These are phyloP conservation scores for Stenichneumon culpator DNA, from an alignment of 2,888 invertebrate genomes.

Conservation along the genomic window DNA sequence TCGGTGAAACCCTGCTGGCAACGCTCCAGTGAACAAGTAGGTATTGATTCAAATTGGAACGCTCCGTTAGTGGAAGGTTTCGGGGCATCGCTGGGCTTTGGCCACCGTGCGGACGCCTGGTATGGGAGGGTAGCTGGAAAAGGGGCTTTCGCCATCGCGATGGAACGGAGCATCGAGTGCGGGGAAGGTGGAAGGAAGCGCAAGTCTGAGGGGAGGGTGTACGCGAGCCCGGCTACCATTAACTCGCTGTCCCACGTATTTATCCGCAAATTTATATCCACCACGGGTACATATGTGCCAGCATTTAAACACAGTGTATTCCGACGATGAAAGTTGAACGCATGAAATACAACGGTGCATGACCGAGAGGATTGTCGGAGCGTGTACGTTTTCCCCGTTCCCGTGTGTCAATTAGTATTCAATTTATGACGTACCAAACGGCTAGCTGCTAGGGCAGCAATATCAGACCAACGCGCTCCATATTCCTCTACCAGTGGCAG, in stretches of 20 bases:
- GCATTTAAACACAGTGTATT: conserved; percentile 74
- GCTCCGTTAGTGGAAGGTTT: conserved; percentile 60
- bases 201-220: neutral
- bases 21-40: conserved; percentile 82
- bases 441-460: conserved; percentile 22
- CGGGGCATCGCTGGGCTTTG: conserved; percentile 50
- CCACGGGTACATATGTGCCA: conserved; percentile 77
- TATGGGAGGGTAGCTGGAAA: conserved; percentile 32
- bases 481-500: conserved; percentile 21
- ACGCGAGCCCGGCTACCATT: conserved; percentile 72
- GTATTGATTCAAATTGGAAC: conserved; percentile 81
- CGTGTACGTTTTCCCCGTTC: conserved; percentile 34
- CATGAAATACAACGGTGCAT: conserved; percentile 75
- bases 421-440: conserved; percentile 74
- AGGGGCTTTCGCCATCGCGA: conserved; percentile 50
- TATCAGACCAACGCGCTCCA: conserved; percentile 65
- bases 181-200: conserved; percentile 32
- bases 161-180: conserved; percentile 56
- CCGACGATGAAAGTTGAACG: conserved; percentile 77
- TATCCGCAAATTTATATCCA: conserved; percentile 81
- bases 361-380: conserved; percentile 45
- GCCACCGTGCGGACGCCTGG: conserved; percentile 45
- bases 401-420: conserved; percentile 80
- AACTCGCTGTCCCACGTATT: conserved; percentile 81
- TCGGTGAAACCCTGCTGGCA: conserved; percentile 80